These are phyloP conservation scores for Cephalopachus bancanus DNA, from an alignment of 2,797 vertebrate species.

Conservation along the genomic window DNA sequence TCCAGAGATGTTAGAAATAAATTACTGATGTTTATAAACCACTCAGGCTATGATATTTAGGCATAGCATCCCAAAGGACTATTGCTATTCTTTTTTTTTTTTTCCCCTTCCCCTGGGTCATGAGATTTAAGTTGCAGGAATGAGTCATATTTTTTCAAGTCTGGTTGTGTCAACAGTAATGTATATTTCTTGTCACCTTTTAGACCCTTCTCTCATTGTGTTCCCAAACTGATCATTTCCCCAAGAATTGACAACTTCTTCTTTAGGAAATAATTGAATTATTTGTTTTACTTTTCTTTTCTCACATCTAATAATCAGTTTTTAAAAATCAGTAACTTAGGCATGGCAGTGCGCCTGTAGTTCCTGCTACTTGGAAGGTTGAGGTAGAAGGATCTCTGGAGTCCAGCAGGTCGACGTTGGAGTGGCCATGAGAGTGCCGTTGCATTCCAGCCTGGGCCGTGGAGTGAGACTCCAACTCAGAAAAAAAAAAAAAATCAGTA, in stretches of 20 bases:
- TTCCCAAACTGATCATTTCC: not conserved
- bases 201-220: not conserved
- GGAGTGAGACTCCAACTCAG: too few relatives aligned
- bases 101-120: not conserved
- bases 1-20: not conserved
- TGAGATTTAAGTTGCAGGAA: not conserved
- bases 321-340: too few relatives aligned
- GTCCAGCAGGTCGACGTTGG: too few relatives aligned
- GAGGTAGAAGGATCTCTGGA: too few relatives aligned
- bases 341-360: too few relatives aligned
- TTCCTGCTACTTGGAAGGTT: too few relatives aligned
- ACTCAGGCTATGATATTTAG: not conserved
- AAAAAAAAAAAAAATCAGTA: too few relatives aligned
- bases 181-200: not conserved
- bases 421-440: too few relatives aligned
- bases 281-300: not conserved
- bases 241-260: not conserved
- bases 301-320: not conserved
- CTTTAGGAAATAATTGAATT: slow-evolving; percentile 2
- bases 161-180: not conserved
- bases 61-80: not conserved
- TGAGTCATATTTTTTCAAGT: not conserved
- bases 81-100: not conserved
- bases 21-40: not conserved
- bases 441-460: too few relatives aligned